Evolutionary conservation across 1,140 invertebrate species (phyloP), one percentile per base, ranked within the genome.

Genomic region (Drosophila kohkoa): DNA sequence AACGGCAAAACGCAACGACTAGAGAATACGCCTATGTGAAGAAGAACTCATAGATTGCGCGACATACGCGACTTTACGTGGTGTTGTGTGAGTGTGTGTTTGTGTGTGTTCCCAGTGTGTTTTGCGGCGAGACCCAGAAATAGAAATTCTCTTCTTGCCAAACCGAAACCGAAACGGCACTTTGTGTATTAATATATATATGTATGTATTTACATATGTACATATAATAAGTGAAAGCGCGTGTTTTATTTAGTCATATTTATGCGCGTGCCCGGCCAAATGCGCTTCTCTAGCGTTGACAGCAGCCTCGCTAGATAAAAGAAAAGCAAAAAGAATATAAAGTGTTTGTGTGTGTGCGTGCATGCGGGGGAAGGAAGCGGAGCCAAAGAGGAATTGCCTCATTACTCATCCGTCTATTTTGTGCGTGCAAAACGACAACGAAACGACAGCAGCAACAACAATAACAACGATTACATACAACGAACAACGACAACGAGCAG

Each of bases 391-490:
- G 30, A 8, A 7, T 11, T 16, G 38, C 60, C 46, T 45, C 74
- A 76, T 76, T 76, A 76, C 69, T 76, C 74, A 76, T 72, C 57
- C 60, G 54, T 75, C 68, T 75, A 75, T 75, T 75, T 75, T 62
- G 38, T 75, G 67, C 67, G 73, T 70, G 68, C 68, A n/a, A 71
- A 70, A 58, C 67, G 52, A 67, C 49, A 66, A 45, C 63, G 63
- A 65, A 32, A 54, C 49, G 15, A 54, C 49, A 60, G 15, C 35
- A 32, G 20, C 20, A 45, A 30, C 15, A 63, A 51, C 45, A 51
- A 64, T 48, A 64, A 45, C 60, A 55, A 55, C 65, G 35, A 83
- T 43, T 32, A 43, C 20, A 51, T 30, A 51, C 38, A 69, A 58
- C 48, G 41, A 67, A 67, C 67, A 35, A 72, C 73, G 59, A 51